Conservation (phyloP, 2,888 invertebrate genomes). For the Polydrusus tereticollis region DNA sequence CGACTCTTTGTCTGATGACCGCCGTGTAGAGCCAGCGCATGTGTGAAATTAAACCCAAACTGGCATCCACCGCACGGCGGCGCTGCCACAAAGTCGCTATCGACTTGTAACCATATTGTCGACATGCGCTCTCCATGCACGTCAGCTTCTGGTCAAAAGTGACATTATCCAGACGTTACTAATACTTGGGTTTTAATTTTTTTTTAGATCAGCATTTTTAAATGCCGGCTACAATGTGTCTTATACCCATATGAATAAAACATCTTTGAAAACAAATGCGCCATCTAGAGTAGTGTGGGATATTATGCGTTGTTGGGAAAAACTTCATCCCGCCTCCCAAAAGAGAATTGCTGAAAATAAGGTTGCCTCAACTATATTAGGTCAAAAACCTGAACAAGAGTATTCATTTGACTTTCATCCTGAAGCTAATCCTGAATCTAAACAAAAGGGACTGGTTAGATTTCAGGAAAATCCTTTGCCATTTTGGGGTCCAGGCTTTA, state of each 20-base stretch:
- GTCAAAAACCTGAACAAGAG: conserved; percentile 66
- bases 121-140: too few species aligned
- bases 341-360: conserved; percentile 70
- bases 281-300: conserved; percentile 92
- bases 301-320: conserved; percentile 86
- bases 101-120: too few species aligned
- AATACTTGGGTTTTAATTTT: too few species aligned
- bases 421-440: conserved; percentile 85
- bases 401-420: conserved; percentile 72
- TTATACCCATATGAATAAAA: conserved; percentile 88
- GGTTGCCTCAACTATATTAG: conserved; percentile 71
- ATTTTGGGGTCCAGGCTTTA: conserved; percentile 93
- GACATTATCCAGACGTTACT: too few species aligned
- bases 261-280: conserved; percentile 94
- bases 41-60: too few species aligned
- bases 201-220: conserved; percentile 85
- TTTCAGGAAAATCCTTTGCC: conserved; percentile 90
- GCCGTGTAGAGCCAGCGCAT: too few species aligned
- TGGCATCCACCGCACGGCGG: too few species aligned
- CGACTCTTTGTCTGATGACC: too few species aligned
- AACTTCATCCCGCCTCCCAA: conserved; percentile 75
- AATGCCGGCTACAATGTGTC: conserved; percentile 94
- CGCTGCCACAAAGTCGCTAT: too few species aligned
- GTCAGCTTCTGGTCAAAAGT: too few species aligned
- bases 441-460: conserved; percentile 78